Conservation (phyloP, 2,797 vertebrate genomes). For the Adelosebastes latens region DNA sequence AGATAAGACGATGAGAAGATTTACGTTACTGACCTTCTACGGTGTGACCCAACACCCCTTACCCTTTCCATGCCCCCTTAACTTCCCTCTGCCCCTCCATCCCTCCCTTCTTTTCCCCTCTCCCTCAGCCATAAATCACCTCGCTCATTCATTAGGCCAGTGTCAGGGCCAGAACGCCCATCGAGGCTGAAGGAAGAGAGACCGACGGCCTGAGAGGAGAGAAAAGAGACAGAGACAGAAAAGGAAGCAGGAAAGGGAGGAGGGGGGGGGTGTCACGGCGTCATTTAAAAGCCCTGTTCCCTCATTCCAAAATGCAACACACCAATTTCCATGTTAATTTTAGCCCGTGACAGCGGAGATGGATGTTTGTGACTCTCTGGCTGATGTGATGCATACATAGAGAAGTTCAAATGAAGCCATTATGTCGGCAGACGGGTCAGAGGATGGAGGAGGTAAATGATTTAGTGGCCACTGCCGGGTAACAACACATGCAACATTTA, state of each 20-base stretch:
- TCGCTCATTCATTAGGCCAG: constrained; percentile 80
- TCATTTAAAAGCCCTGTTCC: constrained; percentile 48
- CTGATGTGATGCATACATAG: constrained; percentile 66
- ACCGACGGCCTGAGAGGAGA: constrained; percentile 25
- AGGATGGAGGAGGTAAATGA: constrained; percentile 6
- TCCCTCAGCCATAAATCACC: constrained; percentile 80
- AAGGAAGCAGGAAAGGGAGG: constrained; percentile 37
- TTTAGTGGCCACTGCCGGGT: constrained; percentile 24
- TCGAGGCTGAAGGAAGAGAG: constrained; percentile 46
- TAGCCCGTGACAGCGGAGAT: constrained; percentile 68
- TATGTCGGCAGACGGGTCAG: constrained; percentile 35
- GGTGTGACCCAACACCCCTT: constrained; percentile 37
- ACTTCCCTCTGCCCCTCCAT: constrained; percentile 16
- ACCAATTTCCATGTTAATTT: constrained; percentile 86
- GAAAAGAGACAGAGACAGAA: constrained; percentile 34
- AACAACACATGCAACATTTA: constrained; percentile 3
- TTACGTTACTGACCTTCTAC: constrained; percentile 70
- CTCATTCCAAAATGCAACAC: constrained; percentile 70
- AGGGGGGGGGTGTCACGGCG: background rate
- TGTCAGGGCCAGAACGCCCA: constrained; percentile 74
- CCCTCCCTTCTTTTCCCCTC: constrained; percentile 43
- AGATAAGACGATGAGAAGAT: constrained; percentile 52
- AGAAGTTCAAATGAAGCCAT: constrained; percentile 54
- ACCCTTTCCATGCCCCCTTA: constrained; percentile 27
- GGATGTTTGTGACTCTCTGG: constrained; percentile 77